These are phyloP conservation scores for Tetragonisca angustula DNA, from an alignment of 2,888 invertebrate genomes.

Conservation along the genomic window DNA sequence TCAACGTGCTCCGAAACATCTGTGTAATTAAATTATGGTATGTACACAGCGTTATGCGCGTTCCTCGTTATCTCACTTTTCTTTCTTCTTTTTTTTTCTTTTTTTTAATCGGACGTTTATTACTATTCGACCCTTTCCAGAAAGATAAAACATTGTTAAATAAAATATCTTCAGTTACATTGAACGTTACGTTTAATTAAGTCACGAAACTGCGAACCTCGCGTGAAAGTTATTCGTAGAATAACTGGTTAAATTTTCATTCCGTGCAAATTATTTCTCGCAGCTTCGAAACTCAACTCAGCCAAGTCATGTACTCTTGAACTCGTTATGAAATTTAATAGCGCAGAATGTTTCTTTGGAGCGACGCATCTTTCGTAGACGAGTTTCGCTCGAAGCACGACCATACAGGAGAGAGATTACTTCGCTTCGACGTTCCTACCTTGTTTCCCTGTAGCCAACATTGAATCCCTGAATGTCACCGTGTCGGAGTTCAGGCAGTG, in stretches of 20 bases:
- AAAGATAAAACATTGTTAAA: too few species aligned
- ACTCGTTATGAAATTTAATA: not conserved
- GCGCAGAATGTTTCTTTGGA: not conserved
- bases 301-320: too few species aligned
- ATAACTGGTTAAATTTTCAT: not conserved
- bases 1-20: slow-evolving; percentile 16
- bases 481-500: slow-evolving; percentile 88
- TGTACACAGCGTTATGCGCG: too few species aligned
- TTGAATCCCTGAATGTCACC: slow-evolving; percentile 92
- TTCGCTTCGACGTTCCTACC: slow-evolving; percentile 70
- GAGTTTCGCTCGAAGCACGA: not conserved
- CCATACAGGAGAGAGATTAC: not conserved
- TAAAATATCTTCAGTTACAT: not conserved
- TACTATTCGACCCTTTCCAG: too few species aligned
- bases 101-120: too few species aligned
- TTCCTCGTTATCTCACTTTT: too few species aligned
- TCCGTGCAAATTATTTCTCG: not conserved
- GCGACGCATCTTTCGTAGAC: too few species aligned
- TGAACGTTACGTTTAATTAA: not conserved
- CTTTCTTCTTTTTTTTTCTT: too few species aligned
- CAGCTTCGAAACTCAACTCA: not conserved
- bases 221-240: not conserved
- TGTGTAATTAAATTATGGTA: slow-evolving; percentile 17
- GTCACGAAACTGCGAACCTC: not conserved
- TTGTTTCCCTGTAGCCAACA: slow-evolving; percentile 87